These are phyloP conservation scores for Trilocha varians DNA, from an alignment of 2,888 invertebrate genomes.

Conservation along the genomic window DNA sequence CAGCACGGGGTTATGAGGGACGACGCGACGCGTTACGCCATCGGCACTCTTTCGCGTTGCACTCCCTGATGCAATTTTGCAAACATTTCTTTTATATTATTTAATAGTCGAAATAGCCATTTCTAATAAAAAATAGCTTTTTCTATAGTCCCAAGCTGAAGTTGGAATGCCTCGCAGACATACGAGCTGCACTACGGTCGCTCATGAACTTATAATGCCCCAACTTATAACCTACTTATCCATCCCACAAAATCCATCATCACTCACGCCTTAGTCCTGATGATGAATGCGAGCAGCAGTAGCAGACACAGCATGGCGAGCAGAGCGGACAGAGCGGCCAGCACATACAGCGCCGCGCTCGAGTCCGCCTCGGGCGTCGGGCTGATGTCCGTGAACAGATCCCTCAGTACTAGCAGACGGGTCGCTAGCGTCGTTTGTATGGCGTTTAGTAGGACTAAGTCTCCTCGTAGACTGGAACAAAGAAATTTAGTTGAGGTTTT, in stretches of 20 bases:
- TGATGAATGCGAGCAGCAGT: slow-evolving; percentile 66
- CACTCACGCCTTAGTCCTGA: slow-evolving; percentile 73
- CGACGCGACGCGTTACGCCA: too few species aligned
- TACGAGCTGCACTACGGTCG: too few species aligned
- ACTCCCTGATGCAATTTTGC: too few species aligned
- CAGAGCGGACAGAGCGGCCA: slow-evolving; percentile 68
- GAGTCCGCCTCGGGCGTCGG: slow-evolving; percentile 31
- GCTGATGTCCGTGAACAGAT: slow-evolving; percentile 53
- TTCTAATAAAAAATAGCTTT: too few species aligned
- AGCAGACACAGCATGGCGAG: slow-evolving; percentile 58
- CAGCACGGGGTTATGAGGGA: too few species aligned
- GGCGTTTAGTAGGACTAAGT: slow-evolving; percentile 49
- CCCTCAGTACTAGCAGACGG: slow-evolving; percentile 47
- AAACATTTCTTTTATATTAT: too few species aligned
- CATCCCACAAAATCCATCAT: background rate
- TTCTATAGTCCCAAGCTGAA: too few species aligned
- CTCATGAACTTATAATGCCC: too few species aligned
- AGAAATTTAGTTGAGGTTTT: too few species aligned
- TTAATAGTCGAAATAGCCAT: too few species aligned
- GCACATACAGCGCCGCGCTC: slow-evolving; percentile 59
- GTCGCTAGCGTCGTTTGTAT: slow-evolving; percentile 48
- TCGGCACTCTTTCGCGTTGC: too few species aligned
- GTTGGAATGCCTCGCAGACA: too few species aligned
- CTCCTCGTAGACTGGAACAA: slow-evolving; percentile 48
- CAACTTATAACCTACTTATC: background rate